Conservation (phyloP, 1,140 invertebrate genomes). For the Trialeurodes vaporariorum region DNA sequence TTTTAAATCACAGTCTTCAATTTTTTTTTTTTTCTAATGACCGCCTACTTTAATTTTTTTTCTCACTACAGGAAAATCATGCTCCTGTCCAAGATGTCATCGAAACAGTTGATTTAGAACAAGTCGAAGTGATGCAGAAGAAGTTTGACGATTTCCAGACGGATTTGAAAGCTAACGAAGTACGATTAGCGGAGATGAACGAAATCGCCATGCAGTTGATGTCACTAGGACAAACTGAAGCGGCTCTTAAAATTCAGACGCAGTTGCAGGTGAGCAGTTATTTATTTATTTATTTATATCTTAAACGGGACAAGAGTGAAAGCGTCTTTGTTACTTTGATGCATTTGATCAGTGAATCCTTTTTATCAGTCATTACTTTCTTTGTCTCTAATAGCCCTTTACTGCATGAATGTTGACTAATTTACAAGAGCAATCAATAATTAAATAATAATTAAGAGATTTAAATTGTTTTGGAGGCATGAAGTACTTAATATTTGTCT, state of each 20-base stretch:
- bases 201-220: constrained; percentile 92
- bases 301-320: too few relatives aligned
- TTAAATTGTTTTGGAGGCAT: too few relatives aligned
- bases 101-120: constrained; percentile 73
- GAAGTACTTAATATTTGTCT: too few relatives aligned
- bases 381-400: too few relatives aligned
- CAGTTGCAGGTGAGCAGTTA: constrained; percentile 90
- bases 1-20: constrained; percentile 1
- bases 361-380: too few relatives aligned
- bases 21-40: constrained; percentile 7
- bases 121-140: constrained; percentile 98
- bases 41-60: neutral
- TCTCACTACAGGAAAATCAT: constrained; percentile 50
- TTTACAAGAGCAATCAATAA: too few relatives aligned
- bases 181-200: constrained; percentile 92
- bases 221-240: constrained; percentile 94
- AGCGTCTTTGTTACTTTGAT: too few relatives aligned
- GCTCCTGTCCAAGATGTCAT: constrained; percentile 91
- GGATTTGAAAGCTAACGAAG: constrained; percentile 95
- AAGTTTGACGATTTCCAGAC: constrained; percentile 99
- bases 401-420: too few relatives aligned
- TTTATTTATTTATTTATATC: too few relatives aligned
- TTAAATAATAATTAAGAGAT: too few relatives aligned
- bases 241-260: constrained; percentile 94
- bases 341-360: too few relatives aligned